Percentiles rank a stretch among this genome's conserved stretches.
These are phyloP conservation scores for Anadara kagoshimensis DNA, from an alignment of 1,140 invertebrate species.

Conservation along the genomic window DNA sequence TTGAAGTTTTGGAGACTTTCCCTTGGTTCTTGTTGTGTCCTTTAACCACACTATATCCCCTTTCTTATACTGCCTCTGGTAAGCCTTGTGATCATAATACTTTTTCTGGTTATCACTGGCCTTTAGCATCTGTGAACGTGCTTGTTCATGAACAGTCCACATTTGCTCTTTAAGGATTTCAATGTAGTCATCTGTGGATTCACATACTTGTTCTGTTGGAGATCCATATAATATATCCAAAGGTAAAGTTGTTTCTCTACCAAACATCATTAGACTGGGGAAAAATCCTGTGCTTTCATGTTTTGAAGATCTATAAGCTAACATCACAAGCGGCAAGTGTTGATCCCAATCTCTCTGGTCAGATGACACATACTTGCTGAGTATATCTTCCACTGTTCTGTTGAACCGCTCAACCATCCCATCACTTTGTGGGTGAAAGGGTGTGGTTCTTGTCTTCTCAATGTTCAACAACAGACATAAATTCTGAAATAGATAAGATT, in stretches of 20 bases:
- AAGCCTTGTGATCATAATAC: constrained; percentile 6
- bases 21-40: constrained; percentile 10
- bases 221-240: constrained; percentile 31
- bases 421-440: too few species aligned
- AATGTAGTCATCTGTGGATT: constrained; percentile 19
- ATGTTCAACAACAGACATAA: constrained; percentile 13
- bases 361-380: constrained; percentile 46
- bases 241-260: constrained; percentile 43
- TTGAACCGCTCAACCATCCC: too few species aligned
- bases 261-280: constrained; percentile 44
- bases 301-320: constrained; percentile 31
- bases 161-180: constrained; percentile 3
- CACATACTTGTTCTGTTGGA: not conserved
- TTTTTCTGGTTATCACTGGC: constrained; percentile 9
- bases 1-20: constrained; percentile 4
- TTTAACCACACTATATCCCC: constrained; percentile 22
- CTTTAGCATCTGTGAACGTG: not conserved
- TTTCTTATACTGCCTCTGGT: constrained; percentile 6
- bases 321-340: constrained; percentile 30
- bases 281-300: constrained; percentile 36
- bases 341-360: constrained; percentile 45
- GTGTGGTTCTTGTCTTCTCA: constrained; percentile 20
- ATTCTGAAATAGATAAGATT: constrained; percentile 7
- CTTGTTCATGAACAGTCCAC: constrained; percentile 18
- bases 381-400: too few species aligned